These are phyloP conservation scores for Cyprinodon tularosa DNA, from an alignment of 2,113 vertebrate species.

Conservation along the genomic window DNA sequence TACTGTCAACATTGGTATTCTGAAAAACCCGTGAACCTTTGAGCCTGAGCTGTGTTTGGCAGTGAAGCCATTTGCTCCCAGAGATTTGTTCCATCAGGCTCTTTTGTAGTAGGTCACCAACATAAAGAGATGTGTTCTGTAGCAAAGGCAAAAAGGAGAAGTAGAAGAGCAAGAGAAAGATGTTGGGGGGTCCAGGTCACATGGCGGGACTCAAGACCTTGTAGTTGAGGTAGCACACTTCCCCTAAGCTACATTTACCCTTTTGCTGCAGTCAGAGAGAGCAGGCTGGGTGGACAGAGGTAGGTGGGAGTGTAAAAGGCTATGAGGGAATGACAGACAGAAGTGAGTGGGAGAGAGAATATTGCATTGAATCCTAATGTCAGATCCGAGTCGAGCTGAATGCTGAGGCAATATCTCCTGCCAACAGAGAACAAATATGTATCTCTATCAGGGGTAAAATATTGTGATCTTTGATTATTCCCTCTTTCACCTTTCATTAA, in stretches of 20 bases:
- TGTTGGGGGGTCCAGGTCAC: slow-evolving; percentile 53
- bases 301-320: slow-evolving; percentile 19
- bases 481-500: slow-evolving; percentile 76
- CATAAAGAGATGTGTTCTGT: slow-evolving; percentile 38
- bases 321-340: slow-evolving; percentile 41
- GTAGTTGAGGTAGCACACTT: slow-evolving; percentile 53
- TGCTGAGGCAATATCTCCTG: slow-evolving; percentile 41
- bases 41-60: slow-evolving; percentile 31
- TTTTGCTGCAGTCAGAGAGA: slow-evolving; percentile 67
- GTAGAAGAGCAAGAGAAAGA: slow-evolving; percentile 36
- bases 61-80: slow-evolving; percentile 25
- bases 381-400: slow-evolving; percentile 65
- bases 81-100: slow-evolving; percentile 17
- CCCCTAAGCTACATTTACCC: slow-evolving; percentile 76
- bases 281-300: slow-evolving; percentile 56
- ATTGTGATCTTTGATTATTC: slow-evolving; percentile 78
- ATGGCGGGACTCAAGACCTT: slow-evolving; percentile 30
- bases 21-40: slow-evolving; percentile 24
- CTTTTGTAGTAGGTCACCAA: slow-evolving; percentile 46
- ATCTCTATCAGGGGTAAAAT: slow-evolving; percentile 69
- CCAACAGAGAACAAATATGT: slow-evolving; percentile 47
- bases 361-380: slow-evolving; percentile 68
- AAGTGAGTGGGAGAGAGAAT: slow-evolving; percentile 59
- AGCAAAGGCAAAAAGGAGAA: slow-evolving; percentile 25
- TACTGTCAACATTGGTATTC: slow-evolving; percentile 33